Percentiles rank a stretch among this genome's conserved stretches.
phyloP scores from a whole-genome alignment of 2,888 invertebrate genomes.

The Yponomeuta evonymella region DNA sequence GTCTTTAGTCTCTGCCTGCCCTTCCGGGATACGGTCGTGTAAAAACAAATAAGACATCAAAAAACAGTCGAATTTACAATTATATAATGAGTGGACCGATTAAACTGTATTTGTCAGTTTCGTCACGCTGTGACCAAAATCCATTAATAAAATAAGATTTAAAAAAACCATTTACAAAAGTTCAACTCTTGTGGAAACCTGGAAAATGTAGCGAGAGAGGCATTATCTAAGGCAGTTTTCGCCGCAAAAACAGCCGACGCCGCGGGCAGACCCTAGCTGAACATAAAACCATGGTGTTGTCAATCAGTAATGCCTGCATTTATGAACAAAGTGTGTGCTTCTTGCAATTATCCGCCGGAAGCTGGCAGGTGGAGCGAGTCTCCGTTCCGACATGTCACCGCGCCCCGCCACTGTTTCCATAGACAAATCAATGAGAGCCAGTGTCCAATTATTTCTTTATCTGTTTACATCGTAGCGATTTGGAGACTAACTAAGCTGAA shows the following conservation, averaged over 20 bases:
- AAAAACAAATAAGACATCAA: too few species aligned
- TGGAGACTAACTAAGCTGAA: background rate
- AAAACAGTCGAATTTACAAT: too few species aligned
- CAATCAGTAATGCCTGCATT: background rate
- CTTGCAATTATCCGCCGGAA: slow-evolving; percentile 66
- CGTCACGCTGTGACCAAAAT: too few species aligned
- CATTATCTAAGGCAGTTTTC: too few species aligned
- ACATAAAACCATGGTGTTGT: background rate
- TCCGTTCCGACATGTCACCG: slow-evolving; percentile 34
- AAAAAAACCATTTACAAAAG: too few species aligned
- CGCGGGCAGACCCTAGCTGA: background rate
- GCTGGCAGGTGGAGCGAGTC: slow-evolving; percentile 64
- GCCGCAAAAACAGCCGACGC: background rate
- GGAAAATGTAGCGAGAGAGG: too few species aligned
- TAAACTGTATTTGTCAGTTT: too few species aligned
- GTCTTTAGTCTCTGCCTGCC: too few species aligned
- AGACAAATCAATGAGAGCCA: background rate
- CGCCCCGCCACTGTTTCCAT: background rate
- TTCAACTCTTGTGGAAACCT: too few species aligned
- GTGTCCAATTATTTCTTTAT: background rate
- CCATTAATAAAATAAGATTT: too few species aligned
- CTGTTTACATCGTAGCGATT: background rate
- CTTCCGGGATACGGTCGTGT: too few species aligned
- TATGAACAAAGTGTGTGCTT: slow-evolving; percentile 27
- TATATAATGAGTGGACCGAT: too few species aligned